Base-by-base conservation (phyloP, 1,140 invertebrate species). In the Anoplophora glabripennis region DNA sequence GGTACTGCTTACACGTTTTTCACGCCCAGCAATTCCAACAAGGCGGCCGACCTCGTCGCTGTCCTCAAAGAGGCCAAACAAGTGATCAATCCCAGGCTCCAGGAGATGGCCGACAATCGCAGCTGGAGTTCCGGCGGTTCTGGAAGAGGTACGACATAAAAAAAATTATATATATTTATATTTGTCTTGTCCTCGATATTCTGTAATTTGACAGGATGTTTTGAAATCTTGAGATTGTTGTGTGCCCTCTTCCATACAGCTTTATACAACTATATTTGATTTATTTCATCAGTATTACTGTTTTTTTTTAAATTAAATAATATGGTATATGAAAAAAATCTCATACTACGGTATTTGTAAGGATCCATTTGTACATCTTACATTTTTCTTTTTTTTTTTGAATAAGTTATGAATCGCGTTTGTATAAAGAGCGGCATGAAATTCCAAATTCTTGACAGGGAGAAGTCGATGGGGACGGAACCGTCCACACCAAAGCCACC, bases 1-100 rank as follows among this genome's bases (percentile, higher is more conserved):
- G 98, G 98, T 54, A 99, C 96, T 1, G 96, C 97, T 0, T 99
- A 99, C 78, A 99, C 97, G 11, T 96, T 99, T 79, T 99, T 99
- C 75, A 99, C 97, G 1, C 86, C 88, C 37, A 86, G 85, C 57
- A 98, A 99, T 77, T 86, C 86, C 11, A 93, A 93, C 63, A 96
- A 98, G 77, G 94, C 94, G 0, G 87, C 85, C 65, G 95, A 98
- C 77, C 80, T 99, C 60, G 89, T 98, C 18, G 85, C 91, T 56
- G 94, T 98, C 14, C 78, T 98, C 45, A 88, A 89, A 70, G 96
- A 98, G 80, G 95, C 96, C 2, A 97, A 98, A 74, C 96, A 98
- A 83, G 88, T 93, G 1, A 84, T 93, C 21, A 87, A 88, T 75
- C 86, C 87, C 0, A 86, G 87, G 66, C 71, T 90, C 4, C 73